Evolutionary conservation across 2,888 invertebrate species (phyloP).

Genomic region (Hydrotaea diabolus): DNA sequence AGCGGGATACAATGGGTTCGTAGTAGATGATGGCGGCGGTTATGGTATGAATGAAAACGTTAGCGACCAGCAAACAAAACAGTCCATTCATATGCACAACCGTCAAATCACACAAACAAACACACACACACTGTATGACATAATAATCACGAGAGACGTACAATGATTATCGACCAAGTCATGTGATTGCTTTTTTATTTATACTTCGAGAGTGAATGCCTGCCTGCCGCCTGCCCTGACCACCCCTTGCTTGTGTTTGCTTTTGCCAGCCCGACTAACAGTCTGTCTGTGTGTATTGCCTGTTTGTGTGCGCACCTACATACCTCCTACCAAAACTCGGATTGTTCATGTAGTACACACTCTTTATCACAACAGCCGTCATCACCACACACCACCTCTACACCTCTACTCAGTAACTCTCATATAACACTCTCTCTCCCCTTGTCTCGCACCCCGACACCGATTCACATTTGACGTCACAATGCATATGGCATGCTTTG

Average conservation of each 20-base stretch:
- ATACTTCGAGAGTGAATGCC: slow-evolving; percentile 61
- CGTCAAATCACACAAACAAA: slow-evolving; percentile 17
- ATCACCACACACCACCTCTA: background rate
- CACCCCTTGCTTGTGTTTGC: background rate
- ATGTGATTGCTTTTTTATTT: slow-evolving; percentile 78
- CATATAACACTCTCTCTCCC: background rate
- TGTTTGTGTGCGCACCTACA: slow-evolving; percentile 37
- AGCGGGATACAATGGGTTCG: too few relatives aligned
- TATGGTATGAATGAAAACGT: slow-evolving; percentile 6
- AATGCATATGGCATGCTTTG: background rate
- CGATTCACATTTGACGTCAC: background rate
- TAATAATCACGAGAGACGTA: slow-evolving; percentile 80
- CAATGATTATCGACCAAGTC: slow-evolving; percentile 78
- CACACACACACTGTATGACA: slow-evolving; percentile 72
- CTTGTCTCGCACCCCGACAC: background rate
- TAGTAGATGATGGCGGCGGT: background rate
- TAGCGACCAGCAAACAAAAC: slow-evolving; percentile 4
- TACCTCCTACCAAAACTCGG: slow-evolving; percentile 26
- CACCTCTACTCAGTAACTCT: background rate
- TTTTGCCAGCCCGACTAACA: background rate
- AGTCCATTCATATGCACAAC: slow-evolving; percentile 20
- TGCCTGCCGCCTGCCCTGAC: slow-evolving; percentile 39
- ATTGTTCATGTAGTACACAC: background rate
- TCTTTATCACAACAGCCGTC: background rate
- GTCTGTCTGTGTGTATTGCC: background rate